phyloP scores from a whole-genome alignment of 1,140 invertebrate genomes.

The Zophobas morio region DNA sequence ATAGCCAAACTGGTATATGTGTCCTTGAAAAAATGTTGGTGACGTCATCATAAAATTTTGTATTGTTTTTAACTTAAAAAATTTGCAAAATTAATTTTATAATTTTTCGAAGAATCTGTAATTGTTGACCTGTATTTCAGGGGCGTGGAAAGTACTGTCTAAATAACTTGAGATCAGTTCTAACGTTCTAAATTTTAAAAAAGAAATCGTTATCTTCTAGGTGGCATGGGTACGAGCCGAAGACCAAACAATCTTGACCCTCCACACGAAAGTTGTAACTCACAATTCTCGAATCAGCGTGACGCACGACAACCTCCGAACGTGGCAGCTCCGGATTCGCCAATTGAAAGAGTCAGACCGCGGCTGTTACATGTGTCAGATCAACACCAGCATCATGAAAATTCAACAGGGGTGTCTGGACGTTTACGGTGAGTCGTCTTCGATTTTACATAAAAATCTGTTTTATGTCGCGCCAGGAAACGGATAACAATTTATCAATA shows the following conservation, averaged over 20 bases:
- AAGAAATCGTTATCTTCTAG: constrained; percentile 54
- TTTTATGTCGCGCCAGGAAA: constrained; percentile 2
- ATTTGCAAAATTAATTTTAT: too few relatives aligned
- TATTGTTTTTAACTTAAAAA: too few relatives aligned
- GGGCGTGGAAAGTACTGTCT: too few relatives aligned
- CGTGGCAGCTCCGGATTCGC: constrained; percentile 77
- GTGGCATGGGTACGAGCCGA: constrained; percentile 74
- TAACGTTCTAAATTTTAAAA: too few relatives aligned
- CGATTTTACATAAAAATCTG: constrained; percentile 47
- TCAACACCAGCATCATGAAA: constrained; percentile 81
- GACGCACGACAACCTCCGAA: constrained; percentile 71
- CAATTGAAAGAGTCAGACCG: constrained; percentile 75
- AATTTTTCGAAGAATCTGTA: too few relatives aligned
- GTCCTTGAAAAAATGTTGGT: too few relatives aligned
- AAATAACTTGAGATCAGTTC: too few relatives aligned
- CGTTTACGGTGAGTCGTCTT: constrained; percentile 76
- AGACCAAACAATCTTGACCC: constrained; percentile 74
- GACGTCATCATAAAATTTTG: too few relatives aligned
- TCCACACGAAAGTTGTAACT: constrained; percentile 75
- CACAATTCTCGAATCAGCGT: constrained; percentile 72
- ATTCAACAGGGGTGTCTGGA: constrained; percentile 79
- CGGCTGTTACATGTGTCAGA: constrained; percentile 79
- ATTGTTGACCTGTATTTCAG: too few relatives aligned
- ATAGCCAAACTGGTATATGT: too few relatives aligned
- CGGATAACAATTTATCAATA: constrained; percentile 28